Evolutionary conservation across 2,797 vertebrate genomes (phyloP), one percentile per base, ranked within the genome.

Genomic region (Cirrhinus molitorella): DNA sequence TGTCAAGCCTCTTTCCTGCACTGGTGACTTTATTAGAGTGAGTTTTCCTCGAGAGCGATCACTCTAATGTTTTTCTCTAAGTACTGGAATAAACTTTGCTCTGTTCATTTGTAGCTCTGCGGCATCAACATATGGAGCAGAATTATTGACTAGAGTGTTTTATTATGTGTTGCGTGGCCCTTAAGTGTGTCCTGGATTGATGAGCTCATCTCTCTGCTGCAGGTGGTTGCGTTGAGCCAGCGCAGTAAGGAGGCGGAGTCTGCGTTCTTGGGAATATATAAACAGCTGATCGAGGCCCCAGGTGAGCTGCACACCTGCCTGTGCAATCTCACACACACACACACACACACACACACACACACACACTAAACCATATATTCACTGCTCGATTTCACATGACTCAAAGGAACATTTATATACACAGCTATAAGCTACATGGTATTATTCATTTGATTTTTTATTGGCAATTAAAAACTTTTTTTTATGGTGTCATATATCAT

Each of bases 191-290:
- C 10, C 51, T 65, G 85, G 57, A 72, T 74, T 73, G 53, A 57
- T 83, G 75, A 82, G 51, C 75, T 73, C 80, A 25, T 92, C 85
- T 90, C 78, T 82, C 65, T 88, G 79, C 91, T 90, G 90, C 92
- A 99, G 98, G 98, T 99, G 95, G 96, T 97, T 92, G 96, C 97
- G 89, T 96, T 99, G 93, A 96, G 96, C 93, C 97, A 98, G 92
- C 96, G 98, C 90, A 99, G 97, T 94, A 97, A 97, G 92, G 98
- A 99, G 95, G 97, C 97, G n/a, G 97, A 97, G 94, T 96, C 97
- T 45, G 97, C 97, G 31, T 99, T 99, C 94, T 96, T 99, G 92
- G 97, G 96, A 90, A 95, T 98, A 94, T 98, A 97, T 96, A 97
- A 96, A 96, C 97, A 97, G 88, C 96, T 99, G 92, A 96, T 98